Base-by-base conservation (phyloP, 2,888 invertebrate species). In the Parasteatoda lunata region DNA sequence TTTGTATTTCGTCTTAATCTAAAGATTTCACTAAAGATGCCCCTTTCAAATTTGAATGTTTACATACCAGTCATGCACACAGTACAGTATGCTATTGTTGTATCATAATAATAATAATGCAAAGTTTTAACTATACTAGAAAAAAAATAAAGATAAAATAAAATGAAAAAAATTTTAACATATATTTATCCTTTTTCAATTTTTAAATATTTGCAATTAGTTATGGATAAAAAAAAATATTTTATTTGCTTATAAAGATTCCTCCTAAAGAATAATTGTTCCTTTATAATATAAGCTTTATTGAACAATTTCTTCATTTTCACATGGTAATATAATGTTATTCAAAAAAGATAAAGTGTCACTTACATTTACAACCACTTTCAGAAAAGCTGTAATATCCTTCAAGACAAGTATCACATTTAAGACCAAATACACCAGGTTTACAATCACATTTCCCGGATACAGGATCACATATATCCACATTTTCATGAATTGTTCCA, bases 291-390 rank as follows among this genome's bases (percentile, higher is more conserved):
- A 30, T 11, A 70, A 70, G 15, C 48, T 48, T 48, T 5, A 11
- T 13, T 8, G 48, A 70, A 49, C 47, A 9, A 68, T 68, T 68
- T n/a, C 68, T 68, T 68, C 15, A 68, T 8, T 30, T 30, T 3
- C 15, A 15, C 8, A 13, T 15, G 9, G 11, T 68, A 15, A 9
- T 9, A 6, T 70, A n/a, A 70, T 13, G 49, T 11, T n/a, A n/a
- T 70, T 4, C n/a, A 70, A 8, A 48, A 48, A 70, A 70, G 49
- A 68, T 68, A n/a, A 51, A 6, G 64, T 30, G 30, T 30, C 48
- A 72, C 90, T 93, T 91, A 96, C 96, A 94, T 91, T 95, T 94
- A 91, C 97, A 97, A 6, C 97, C 97, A 30, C 73, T 86, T 49
- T 72, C 91, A 47, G 89, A 88, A 52, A 89, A 89, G 13, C 89